Base-by-base conservation (phyloP, 2,113 vertebrate species). In the Scomber colias region DNA sequence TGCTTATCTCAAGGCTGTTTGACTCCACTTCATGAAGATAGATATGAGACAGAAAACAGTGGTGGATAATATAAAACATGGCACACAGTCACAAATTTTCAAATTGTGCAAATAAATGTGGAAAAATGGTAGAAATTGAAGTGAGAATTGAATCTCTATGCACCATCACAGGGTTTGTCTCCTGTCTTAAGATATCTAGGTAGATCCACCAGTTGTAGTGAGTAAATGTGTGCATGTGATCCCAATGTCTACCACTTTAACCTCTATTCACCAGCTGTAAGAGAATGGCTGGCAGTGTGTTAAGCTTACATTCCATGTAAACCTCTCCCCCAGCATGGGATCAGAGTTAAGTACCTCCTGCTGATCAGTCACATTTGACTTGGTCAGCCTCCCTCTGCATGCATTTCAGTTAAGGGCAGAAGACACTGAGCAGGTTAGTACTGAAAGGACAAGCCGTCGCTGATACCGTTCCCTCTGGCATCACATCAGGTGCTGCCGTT, bases 291-390 rank as follows among this genome's bases (percentile, higher is more conserved):
- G 76, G 48, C 45, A 30, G 48, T 30, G 50, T 54, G 16, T 48
- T 17, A 74, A 71, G 54, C 68, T 40, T 8, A 19, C 62, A 72
- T 4, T 10, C 3, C 61, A 61, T 57, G 50, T 67, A 82, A 74
- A 70, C 19, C 71, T 55, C 73, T 79, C 44, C 19, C 27, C 19
- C 66, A 78, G 61, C 76, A 11, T 54, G 80, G 19, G 19, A 45
- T 61, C 63, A 57, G 40, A 60, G 76, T 54, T 10, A 27, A 70
- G 59, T 15, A 44, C 67, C 44, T 46, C 55, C 76, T 15, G 27
- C 60, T 70, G 54, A 14, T 61, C 35, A 59, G 24, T 69, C 54
- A 19, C 27, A 51, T 56, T 8, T 21, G 48, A 67, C 77, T 48
- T 11, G 31, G 53, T 68, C 53, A 30, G 21, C 24, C 55, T 46